Evolutionary conservation across 2,797 vertebrate genomes (phyloP).

Genomic region (Clamator glandarius): DNA sequence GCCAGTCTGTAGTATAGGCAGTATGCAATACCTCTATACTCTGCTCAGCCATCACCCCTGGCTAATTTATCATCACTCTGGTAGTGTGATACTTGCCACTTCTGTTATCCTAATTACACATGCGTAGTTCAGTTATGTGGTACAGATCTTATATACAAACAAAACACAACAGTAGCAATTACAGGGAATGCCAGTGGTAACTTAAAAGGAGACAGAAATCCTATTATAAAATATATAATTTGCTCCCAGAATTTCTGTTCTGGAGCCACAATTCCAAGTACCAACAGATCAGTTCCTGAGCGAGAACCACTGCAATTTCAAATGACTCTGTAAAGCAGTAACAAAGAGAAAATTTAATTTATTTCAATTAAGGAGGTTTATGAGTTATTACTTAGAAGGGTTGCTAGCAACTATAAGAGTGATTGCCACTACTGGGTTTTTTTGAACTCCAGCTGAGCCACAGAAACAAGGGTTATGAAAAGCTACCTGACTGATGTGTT

Average conservation of each 20-base stretch:
- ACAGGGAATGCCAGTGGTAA: background rate
- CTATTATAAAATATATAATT: background rate
- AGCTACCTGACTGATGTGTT: constrained; percentile 43
- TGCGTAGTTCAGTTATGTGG: fast-evolving
- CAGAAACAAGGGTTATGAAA: constrained; percentile 56
- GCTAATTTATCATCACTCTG: background rate
- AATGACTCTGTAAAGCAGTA: constrained; percentile 64
- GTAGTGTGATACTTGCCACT: background rate
- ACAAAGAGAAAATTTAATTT: constrained; percentile 72
- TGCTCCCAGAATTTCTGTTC: constrained; percentile 40
- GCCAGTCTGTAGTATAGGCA: background rate
- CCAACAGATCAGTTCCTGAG: constrained; percentile 27
- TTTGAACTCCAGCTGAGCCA: constrained; percentile 41
- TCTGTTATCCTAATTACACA: background rate
- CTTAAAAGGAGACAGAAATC: background rate
- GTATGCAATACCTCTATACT: background rate
- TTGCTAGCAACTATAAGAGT: constrained; percentile 35
- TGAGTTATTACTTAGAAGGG: constrained; percentile 65
- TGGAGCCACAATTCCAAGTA: constrained; percentile 17
- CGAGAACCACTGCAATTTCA: constrained; percentile 56
- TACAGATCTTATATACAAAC: background rate
- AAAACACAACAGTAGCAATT: background rate
- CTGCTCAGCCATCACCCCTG: background rate
- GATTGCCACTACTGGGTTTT: background rate
- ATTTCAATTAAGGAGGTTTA: constrained; percentile 73